These are phyloP conservation scores for Lynx canadensis DNA, from an alignment of 2,113 vertebrate species.

Conservation along the genomic window DNA sequence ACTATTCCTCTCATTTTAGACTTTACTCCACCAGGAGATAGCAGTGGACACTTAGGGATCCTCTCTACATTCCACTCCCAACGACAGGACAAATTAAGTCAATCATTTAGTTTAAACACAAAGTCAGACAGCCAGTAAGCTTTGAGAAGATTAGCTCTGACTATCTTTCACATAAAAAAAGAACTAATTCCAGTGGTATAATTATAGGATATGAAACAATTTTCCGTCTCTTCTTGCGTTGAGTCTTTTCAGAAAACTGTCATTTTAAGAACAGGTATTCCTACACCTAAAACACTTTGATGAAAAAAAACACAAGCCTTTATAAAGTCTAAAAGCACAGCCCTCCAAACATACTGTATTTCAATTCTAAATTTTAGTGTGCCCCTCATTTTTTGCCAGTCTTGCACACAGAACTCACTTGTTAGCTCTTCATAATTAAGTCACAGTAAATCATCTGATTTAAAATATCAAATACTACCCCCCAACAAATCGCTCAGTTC, in stretches of 20 bases:
- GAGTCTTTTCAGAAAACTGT: constrained; percentile 4
- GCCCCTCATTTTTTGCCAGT: background rate
- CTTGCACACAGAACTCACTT: background rate
- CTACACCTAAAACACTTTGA: background rate
- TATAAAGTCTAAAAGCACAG: background rate
- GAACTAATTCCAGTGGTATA: background rate
- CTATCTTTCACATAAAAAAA: background rate
- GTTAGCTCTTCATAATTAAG: background rate
- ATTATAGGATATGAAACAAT: background rate
- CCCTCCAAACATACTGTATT: background rate
- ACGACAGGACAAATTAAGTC: background rate
- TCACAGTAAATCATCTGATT: background rate
- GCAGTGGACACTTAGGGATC: background rate
- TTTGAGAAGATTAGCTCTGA: background rate
- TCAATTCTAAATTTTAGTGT: constrained; percentile 30
- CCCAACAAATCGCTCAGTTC: background rate
- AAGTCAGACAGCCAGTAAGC: background rate
- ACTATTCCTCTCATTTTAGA: background rate
- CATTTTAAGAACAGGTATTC: constrained; percentile 46
- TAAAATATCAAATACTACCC: background rate
- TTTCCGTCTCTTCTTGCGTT: background rate
- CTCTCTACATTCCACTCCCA: background rate
- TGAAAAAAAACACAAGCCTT: background rate
- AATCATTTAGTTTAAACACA: background rate
- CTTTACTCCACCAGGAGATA: background rate